These are phyloP conservation scores for Ranitomeya variabilis DNA, from an alignment of 2,113 vertebrate genomes.

Conservation along the genomic window DNA sequence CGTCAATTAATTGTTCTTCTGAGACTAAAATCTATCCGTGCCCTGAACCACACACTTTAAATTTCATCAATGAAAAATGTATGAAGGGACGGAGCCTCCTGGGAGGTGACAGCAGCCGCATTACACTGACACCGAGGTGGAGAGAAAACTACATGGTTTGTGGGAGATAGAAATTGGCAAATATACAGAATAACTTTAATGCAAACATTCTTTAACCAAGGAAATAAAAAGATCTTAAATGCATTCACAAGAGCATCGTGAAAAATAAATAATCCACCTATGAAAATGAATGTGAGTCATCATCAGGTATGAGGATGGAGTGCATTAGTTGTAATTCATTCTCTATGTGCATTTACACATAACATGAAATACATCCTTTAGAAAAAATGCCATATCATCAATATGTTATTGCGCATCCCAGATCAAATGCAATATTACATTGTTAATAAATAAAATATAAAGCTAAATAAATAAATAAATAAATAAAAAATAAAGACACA, in stretches of 20 bases:
- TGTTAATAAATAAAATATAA: conserved; percentile 23
- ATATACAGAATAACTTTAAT: conserved; percentile 46
- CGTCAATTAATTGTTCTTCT: conserved; percentile 12
- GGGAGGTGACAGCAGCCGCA: neutral
- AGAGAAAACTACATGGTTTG: neutral
- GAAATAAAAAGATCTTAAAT: neutral
- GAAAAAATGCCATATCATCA: conserved; percentile 10
- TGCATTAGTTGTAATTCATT: conserved; percentile 45
- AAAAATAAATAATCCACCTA: conserved; percentile 39
- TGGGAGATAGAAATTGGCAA: conserved; percentile 57
- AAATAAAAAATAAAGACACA: conserved; percentile 25
- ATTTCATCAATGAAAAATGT: conserved; percentile 31
- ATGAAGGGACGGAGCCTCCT: neutral
- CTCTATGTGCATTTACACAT: conserved; percentile 34
- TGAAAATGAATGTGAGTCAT: conserved; percentile 46
- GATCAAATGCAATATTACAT: conserved; percentile 64
- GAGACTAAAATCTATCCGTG: neutral
- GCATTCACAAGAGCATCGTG: conserved; percentile 55
- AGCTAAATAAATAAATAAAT: neutral
- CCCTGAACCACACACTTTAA: conserved; percentile 8
- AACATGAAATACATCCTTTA: neutral
- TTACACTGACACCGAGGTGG: neutral
- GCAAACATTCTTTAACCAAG: conserved; percentile 52
- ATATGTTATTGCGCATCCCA: conserved; percentile 71
- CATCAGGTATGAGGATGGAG: conserved; percentile 27